Conservation (phyloP, 2,888 invertebrate species). For the Heliconius ismenius region DNA sequence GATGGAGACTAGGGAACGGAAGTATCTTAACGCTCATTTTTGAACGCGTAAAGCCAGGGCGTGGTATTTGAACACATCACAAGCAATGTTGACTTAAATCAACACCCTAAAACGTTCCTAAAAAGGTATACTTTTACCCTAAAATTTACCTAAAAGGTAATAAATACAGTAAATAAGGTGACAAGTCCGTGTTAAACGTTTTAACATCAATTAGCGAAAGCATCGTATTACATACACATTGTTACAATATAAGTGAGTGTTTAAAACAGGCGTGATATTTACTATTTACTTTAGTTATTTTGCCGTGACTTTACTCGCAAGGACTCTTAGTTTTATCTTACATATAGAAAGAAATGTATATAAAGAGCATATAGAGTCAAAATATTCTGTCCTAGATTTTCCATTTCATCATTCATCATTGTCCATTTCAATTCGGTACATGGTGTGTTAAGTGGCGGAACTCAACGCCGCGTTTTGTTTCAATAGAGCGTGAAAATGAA, state of each 20-base stretch:
- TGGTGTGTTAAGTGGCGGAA: neutral
- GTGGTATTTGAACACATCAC: neutral
- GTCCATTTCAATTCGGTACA: neutral
- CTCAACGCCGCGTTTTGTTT: neutral
- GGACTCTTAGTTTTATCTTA: neutral
- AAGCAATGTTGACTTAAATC: neutral
- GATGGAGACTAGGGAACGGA: too few relatives aligned
- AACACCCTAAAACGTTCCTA: conserved; percentile 4
- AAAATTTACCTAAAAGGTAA: neutral
- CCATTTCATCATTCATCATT: too few relatives aligned
- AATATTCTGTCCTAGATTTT: neutral
- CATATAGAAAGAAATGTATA: too few relatives aligned
- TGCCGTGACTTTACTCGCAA: neutral
- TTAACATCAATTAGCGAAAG: conserved; percentile 22
- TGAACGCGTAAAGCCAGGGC: neutral
- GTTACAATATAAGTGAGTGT: neutral
- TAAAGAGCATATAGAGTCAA: too few relatives aligned
- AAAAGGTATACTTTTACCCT: neutral
- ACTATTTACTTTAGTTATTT: neutral
- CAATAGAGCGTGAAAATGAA: too few relatives aligned
- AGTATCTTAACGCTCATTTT: neutral
- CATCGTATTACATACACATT: conserved; percentile 3
- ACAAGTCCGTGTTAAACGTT: neutral
- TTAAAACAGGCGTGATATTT: neutral
- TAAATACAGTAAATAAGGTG: neutral